These are phyloP conservation scores for Lepisosteus osseus DNA, from an alignment of 2,113 vertebrate genomes.

Conservation along the genomic window DNA sequence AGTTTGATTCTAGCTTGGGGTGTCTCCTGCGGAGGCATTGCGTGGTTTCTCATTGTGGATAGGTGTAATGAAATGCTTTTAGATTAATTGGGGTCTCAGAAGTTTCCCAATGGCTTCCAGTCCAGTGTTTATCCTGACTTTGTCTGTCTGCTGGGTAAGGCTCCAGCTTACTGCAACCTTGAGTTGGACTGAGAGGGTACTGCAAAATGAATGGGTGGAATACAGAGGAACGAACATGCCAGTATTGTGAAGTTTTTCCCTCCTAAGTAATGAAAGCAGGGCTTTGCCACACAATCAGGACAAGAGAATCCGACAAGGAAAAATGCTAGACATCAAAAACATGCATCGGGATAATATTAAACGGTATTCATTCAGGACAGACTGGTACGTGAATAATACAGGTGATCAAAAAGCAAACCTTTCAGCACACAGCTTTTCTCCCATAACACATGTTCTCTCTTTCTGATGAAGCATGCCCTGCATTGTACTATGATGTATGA, in stretches of 20 bases:
- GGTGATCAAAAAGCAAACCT: background rate
- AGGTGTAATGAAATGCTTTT: too few relatives aligned
- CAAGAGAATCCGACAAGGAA: background rate
- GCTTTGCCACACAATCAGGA: background rate
- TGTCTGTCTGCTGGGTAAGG: too few relatives aligned
- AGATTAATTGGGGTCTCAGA: too few relatives aligned
- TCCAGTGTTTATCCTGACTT: too few relatives aligned
- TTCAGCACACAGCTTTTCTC: background rate
- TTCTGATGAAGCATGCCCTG: background rate
- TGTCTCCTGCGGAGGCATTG: too few relatives aligned
- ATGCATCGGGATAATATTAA: background rate
- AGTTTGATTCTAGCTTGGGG: too few relatives aligned
- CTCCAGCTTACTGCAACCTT: too few relatives aligned
- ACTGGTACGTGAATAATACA: background rate
- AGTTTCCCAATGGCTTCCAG: too few relatives aligned
- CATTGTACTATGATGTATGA: background rate
- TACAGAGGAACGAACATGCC: background rate
- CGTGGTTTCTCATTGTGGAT: too few relatives aligned
- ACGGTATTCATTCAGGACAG: background rate
- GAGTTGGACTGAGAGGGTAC: too few relatives aligned
- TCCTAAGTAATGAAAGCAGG: background rate
- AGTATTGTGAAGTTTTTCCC: background rate
- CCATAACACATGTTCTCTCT: background rate
- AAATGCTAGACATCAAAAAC: background rate
- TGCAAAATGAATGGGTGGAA: too few relatives aligned